phyloP scores from a whole-genome alignment of 2,888 invertebrate genomes.

The Melieria omissa region DNA sequence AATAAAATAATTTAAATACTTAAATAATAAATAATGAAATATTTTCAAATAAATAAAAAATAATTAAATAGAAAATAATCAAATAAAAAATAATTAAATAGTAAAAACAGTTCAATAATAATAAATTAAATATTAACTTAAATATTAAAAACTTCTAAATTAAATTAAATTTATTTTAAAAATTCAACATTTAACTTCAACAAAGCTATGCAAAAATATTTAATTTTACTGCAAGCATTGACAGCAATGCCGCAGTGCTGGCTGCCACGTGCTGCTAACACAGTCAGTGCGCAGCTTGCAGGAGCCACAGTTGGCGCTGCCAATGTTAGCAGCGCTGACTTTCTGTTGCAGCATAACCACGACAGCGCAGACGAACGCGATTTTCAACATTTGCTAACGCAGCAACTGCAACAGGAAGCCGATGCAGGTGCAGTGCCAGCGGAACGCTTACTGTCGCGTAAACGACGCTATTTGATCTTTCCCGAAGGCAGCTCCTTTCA shows the following conservation, averaged over 20 bases:
- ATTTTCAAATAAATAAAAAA: neutral
- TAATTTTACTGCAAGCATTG: constrained; percentile 27
- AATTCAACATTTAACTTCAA: neutral
- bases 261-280: neutral
- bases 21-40: too few species aligned
- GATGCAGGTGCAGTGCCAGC: neutral
- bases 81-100: constrained; percentile 7
- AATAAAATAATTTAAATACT: too few species aligned
- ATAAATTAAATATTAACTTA: neutral
- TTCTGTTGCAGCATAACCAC: neutral
- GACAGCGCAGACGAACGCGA: constrained; percentile 12
- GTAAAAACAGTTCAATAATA: neutral
- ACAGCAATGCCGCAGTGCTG: constrained; percentile 27
- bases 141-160: neutral
- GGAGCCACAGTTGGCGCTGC: constrained; percentile 3
- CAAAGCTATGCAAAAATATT: constrained; percentile 11
- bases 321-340: constrained; percentile 20
- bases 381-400: neutral
- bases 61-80: neutral
- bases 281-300: constrained; percentile 1
- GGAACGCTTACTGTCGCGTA: constrained; percentile 62
- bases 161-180: neutral
- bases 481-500: constrained; percentile 69
- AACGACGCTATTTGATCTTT: constrained; percentile 68
- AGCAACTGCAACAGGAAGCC: constrained; percentile 6